A percentile compares a stretch with the other conserved stretches of the same genome.
Evolutionary conservation across 1,140 invertebrate genomes (phyloP).

Genomic region (Colletes gigas): DNA sequence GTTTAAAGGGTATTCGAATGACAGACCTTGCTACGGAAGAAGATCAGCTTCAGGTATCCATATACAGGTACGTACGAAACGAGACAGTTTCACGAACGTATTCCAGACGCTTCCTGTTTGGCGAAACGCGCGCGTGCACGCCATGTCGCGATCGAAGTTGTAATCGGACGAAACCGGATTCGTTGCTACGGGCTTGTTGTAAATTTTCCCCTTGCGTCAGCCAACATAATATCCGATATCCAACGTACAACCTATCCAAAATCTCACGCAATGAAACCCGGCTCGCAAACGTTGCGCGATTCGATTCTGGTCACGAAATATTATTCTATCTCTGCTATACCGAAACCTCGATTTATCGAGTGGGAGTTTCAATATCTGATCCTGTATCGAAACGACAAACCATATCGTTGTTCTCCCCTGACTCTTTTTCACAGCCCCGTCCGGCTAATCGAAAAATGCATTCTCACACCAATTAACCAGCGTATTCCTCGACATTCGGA

Average conservation of each 20-base stretch:
- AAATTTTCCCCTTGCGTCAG: slow-evolving; percentile 14
- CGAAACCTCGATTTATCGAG: slow-evolving; percentile 5
- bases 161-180: slow-evolving; percentile 45
- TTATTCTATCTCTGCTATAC: slow-evolving; percentile 19
- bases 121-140: background rate
- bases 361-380: background rate
- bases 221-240: slow-evolving; percentile 37
- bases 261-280: slow-evolving; percentile 25
- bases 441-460: background rate
- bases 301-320: slow-evolving; percentile 35
- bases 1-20: slow-evolving; percentile 88
- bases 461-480: background rate
- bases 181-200: slow-evolving; percentile 12
- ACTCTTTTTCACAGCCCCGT: background rate
- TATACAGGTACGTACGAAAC: slow-evolving; percentile 86
- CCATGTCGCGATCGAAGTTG: slow-evolving; percentile 2
- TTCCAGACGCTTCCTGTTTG: slow-evolving; percentile 12
- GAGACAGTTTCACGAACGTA: background rate
- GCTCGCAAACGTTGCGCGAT: slow-evolving; percentile 25
- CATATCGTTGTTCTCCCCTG: background rate
- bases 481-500: background rate
- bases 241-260: slow-evolving; percentile 26
- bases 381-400: background rate
- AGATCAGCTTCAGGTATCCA: slow-evolving; percentile 88
- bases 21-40: slow-evolving; percentile 86